Conservation (phyloP, 2,113 vertebrate species). For the Cardinalis cardinalis region DNA sequence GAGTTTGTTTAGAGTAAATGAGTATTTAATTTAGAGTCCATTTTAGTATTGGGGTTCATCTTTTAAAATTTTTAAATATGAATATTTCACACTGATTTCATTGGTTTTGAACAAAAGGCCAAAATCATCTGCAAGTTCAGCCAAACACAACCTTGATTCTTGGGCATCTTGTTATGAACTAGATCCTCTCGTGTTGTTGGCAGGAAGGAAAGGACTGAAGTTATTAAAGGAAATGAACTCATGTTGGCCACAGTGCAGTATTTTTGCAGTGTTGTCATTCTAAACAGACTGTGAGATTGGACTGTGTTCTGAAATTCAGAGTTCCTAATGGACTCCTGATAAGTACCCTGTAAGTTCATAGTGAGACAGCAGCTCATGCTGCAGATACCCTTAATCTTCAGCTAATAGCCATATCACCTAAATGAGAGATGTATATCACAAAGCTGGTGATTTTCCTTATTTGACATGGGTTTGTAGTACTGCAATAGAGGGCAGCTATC, state of each 20-base stretch:
- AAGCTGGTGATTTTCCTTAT: not conserved
- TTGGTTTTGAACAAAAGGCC: not conserved
- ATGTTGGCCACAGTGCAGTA: not conserved
- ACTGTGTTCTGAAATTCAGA: not conserved
- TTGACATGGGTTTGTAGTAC: not conserved
- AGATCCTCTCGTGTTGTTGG: not conserved
- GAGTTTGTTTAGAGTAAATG: not conserved
- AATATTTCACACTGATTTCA: not conserved
- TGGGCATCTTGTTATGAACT: not conserved
- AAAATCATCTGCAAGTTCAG: not conserved
- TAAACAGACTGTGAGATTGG: not conserved
- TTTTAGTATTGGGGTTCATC: not conserved
- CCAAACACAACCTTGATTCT: not conserved
- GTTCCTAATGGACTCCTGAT: not conserved
- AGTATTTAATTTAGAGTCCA: not conserved
- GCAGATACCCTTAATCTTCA: not conserved
- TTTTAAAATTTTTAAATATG: not conserved
- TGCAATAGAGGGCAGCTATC: not conserved
- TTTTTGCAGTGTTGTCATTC: not conserved
- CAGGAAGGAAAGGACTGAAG: slow-evolving; percentile 13
- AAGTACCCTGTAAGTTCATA: not conserved
- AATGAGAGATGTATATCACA: not conserved
- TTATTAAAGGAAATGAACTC: slow-evolving; percentile 3
- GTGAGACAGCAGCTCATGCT: not conserved
- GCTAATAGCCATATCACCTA: not conserved